Percentiles rank a stretch among this genome's conserved stretches.
Conservation (phyloP, 2,888 invertebrate species). For the Campoplex capitator region DNA sequence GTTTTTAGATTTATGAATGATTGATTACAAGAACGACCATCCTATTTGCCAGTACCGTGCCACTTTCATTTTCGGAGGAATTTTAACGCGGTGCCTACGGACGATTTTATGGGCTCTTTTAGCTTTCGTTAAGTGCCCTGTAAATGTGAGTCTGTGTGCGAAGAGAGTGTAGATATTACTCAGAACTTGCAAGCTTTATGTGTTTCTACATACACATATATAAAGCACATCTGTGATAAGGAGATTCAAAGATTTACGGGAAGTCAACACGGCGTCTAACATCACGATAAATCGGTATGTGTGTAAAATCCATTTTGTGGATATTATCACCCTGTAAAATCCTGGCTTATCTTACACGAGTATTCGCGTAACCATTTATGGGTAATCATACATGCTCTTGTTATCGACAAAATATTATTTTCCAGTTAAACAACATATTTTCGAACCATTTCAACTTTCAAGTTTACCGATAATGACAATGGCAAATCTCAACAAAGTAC, state of each 20-base stretch:
- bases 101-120: slow-evolving; percentile 33
- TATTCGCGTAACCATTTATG: slow-evolving; percentile 12
- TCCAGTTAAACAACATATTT: not conserved
- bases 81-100: slow-evolving; percentile 14
- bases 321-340: slow-evolving; percentile 48
- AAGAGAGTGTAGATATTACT: slow-evolving; percentile 23
- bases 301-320: slow-evolving; percentile 27
- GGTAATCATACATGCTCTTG: not conserved
- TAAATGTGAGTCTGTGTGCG: slow-evolving; percentile 7
- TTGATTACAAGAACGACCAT: no score
- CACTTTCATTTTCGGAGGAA: slow-evolving; percentile 2
- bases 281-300: slow-evolving; percentile 41
- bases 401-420: not conserved
- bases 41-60: not conserved
- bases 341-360: slow-evolving; percentile 10
- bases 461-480: not conserved
- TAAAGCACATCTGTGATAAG: slow-evolving; percentile 43
- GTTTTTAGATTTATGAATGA: no score
- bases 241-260: slow-evolving; percentile 54
- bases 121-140: slow-evolving; percentile 13
- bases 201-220: slow-evolving; percentile 7
- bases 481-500: not conserved
- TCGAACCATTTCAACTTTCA: not conserved
- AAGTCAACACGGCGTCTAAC: slow-evolving; percentile 41
- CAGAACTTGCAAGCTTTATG: slow-evolving; percentile 19